Base-by-base conservation (phyloP, 2,888 invertebrate species). In the Cephus nigrinus region DNA sequence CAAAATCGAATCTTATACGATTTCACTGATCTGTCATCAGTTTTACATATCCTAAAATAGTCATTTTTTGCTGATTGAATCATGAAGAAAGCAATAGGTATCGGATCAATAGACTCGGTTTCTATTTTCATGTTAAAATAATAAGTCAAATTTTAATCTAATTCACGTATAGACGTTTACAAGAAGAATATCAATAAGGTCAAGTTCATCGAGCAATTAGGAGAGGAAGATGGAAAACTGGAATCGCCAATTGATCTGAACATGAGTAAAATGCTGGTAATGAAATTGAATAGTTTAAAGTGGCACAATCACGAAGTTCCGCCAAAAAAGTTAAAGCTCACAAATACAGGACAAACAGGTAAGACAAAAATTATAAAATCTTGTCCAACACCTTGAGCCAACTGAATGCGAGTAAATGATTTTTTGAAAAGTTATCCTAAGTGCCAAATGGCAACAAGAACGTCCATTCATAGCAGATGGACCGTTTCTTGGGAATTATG, bases 261-360 rank as follows among this genome's bases (percentile, higher is more conserved):
- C 76, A 86, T 93, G 40, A 84, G 88, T 9, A 79, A 83, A 5
- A 89, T 92, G 80, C 87, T 83, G 73, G 84, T 87, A 33, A 86
- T 93, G 3, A 82, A 84, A 69, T 92, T 94, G 68, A 93, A 93
- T 3, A 91, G 92, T 75, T 90, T 95, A 15, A 88, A 91, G 71
- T 89, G 88, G 88, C 75, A 73, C 23, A 82, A 95, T 86, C 93
- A 94, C 80, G 93, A 94, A 55, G 88, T 93, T 2, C 91, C 90
- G 73, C 95, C 95, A 0, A 94, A 94, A 84, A 94, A 94, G 88
- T 90, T 95, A 80, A 95, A 95, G 88, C 79, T 95, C 31, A 94
- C 94, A 0, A 95, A 95, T 83, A 94, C 94, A n/a, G 95, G 95
- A 76, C 93, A 93, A 80, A 95, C 95, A 71, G 91, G 95, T 95